These are phyloP conservation scores for Ahaetulla prasina DNA, from an alignment of 2,113 vertebrate genomes.

Conservation along the genomic window DNA sequence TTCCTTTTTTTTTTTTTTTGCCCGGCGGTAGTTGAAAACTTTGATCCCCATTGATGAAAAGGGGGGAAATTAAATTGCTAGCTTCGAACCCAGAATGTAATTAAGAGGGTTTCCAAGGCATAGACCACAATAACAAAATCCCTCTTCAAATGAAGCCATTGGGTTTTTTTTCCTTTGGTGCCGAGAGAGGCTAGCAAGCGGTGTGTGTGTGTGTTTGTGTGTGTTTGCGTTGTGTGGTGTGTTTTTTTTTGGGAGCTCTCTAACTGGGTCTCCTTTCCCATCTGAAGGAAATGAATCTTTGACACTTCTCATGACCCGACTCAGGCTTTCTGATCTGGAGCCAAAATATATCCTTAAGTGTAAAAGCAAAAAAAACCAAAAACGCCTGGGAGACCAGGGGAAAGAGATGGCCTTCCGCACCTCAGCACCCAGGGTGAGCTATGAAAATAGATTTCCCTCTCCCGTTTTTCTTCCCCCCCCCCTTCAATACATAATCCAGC, in stretches of 20 bases:
- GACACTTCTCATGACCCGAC: slow-evolving; percentile 90
- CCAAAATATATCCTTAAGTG: slow-evolving; percentile 70
- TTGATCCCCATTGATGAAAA: neutral
- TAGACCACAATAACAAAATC: slow-evolving; percentile 58
- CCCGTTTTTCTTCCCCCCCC: neutral
- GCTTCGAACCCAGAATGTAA: slow-evolving; percentile 35
- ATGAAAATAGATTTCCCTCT: neutral
- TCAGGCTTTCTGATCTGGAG: slow-evolving; percentile 71
- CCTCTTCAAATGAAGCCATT: neutral
- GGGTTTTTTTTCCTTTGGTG: neutral
- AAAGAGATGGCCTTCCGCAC: slow-evolving; percentile 20
- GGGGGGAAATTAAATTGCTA: neutral
- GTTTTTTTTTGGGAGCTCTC: slow-evolving; percentile 62
- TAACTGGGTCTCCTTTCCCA: slow-evolving; percentile 78
- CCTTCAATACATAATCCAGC: slow-evolving; percentile 11
- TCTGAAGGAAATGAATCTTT: slow-evolving; percentile 80
- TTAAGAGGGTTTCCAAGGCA: slow-evolving; percentile 47
- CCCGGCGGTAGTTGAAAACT: neutral
- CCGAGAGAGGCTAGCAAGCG: neutral
- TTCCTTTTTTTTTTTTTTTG: neutral
- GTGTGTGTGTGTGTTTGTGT: slow-evolving; percentile 41
- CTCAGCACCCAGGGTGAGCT: neutral
- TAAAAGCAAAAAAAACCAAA: slow-evolving; percentile 67
- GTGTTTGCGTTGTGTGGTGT: slow-evolving; percentile 60
- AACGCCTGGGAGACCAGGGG: slow-evolving; percentile 46